phyloP scores from a whole-genome alignment of 2,113 vertebrate genomes.

The Mystacornis crossleyi region DNA sequence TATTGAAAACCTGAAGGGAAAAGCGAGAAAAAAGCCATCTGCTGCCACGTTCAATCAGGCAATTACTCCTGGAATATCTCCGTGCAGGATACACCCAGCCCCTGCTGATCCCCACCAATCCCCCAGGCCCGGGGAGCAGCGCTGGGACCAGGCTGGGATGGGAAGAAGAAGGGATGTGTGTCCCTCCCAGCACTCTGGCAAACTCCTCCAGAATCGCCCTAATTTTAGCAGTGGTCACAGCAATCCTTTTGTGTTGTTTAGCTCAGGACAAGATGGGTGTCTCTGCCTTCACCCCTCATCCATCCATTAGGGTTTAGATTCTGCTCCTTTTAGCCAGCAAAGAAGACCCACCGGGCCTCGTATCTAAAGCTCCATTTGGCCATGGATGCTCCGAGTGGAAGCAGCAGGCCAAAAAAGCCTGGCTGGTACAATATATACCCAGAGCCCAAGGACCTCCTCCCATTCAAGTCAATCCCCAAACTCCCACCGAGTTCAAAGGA shows the following conservation, averaged over 20 bases:
- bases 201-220: not conserved
- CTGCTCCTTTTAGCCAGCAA: not conserved
- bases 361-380: not conserved
- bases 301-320: not conserved
- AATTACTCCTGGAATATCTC: not conserved
- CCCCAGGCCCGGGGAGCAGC: not conserved
- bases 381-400: not conserved
- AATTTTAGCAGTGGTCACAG: not conserved
- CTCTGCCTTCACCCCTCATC: not conserved
- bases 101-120: not conserved
- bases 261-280: not conserved
- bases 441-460: not conserved
- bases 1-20: not conserved
- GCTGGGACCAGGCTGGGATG: not conserved
- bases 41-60: not conserved
- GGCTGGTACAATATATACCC: not conserved
- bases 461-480: not conserved
- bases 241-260: not conserved
- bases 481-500: slow-evolving; percentile 51
- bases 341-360: rapidly evolving
- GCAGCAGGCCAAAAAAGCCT: not conserved
- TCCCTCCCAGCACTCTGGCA: not conserved
- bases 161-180: not conserved
- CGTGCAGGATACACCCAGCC: not conserved
- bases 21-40: not conserved